These are phyloP conservation scores for Sinhomidia bicolor DNA, from an alignment of 2,888 invertebrate species.

Conservation along the genomic window DNA sequence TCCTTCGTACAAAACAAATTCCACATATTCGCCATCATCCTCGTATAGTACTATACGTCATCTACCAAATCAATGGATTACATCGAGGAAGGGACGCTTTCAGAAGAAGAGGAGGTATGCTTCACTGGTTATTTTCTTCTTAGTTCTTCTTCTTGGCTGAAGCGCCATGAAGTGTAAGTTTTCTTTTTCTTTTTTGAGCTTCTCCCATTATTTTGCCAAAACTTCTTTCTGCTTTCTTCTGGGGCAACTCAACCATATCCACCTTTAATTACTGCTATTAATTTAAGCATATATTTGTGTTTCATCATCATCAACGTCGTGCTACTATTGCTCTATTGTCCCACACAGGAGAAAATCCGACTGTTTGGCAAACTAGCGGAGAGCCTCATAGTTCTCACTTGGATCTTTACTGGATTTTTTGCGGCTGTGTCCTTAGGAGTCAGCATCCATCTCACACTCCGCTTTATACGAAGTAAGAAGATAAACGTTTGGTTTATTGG, in stretches of 20 bases:
- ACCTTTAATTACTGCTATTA: too few species aligned
- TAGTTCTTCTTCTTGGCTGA: neutral
- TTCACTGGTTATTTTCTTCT: neutral
- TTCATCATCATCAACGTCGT: neutral
- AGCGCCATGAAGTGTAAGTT: neutral
- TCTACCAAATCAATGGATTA: constrained; percentile 60
- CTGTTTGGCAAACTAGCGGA: constrained; percentile 66
- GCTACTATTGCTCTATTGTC: neutral
- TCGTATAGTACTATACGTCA: neutral
- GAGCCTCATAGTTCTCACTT: constrained; percentile 66
- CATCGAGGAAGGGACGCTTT: constrained; percentile 64
- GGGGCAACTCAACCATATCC: too few species aligned
- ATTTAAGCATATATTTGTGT: neutral
- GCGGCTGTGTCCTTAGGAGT: constrained; percentile 60
- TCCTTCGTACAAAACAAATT: neutral
- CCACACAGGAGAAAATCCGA: constrained; percentile 68
- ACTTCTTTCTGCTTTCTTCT: neutral
- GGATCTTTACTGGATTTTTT: constrained; percentile 70
- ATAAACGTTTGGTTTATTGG: constrained; percentile 40
- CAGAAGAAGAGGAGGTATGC: constrained; percentile 71
- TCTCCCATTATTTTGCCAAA: neutral
- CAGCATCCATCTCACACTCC: constrained; percentile 56
- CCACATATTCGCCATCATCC: constrained; percentile 7
- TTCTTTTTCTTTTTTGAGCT: constrained; percentile 10
- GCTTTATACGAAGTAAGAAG: constrained; percentile 67